Evolutionary conservation across 2,888 invertebrate species (phyloP).

Genomic region (Ormyrus labotus): DNA sequence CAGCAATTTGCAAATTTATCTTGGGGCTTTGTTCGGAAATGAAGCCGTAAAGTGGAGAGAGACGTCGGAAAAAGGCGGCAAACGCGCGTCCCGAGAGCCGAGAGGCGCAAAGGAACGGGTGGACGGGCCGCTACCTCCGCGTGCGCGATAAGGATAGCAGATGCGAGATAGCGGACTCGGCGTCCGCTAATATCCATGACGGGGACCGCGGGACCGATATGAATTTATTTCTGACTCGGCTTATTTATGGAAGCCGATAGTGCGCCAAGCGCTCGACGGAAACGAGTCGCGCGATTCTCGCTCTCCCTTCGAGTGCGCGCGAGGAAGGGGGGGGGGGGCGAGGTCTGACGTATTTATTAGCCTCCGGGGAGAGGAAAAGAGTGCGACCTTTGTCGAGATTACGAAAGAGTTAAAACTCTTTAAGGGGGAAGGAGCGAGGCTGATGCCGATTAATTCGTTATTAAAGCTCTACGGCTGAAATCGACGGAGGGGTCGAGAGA

Average conservation of each 20-base stretch:
- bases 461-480: no score
- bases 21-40: background rate
- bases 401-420: no score
- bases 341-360: no score
- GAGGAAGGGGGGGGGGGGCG: no score
- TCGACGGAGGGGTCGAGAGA: no score
- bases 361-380: no score
- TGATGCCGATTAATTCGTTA: no score
- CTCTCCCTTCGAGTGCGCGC: no score
- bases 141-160: constrained; percentile 62
- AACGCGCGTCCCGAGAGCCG: background rate
- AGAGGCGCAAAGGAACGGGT: background rate
- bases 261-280: constrained; percentile 32
- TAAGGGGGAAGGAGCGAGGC: no score
- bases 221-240: constrained; percentile 68
- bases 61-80: background rate
- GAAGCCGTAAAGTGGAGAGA: constrained; percentile 2
- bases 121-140: background rate
- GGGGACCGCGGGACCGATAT: constrained; percentile 60
- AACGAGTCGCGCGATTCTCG: no score
- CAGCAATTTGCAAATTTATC: no score
- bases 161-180: constrained; percentile 63
- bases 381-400: no score
- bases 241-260: constrained; percentile 68
- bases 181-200: constrained; percentile 63